Conservation (phyloP, 2,888 invertebrate species). For the Drosophila longiperda region DNA sequence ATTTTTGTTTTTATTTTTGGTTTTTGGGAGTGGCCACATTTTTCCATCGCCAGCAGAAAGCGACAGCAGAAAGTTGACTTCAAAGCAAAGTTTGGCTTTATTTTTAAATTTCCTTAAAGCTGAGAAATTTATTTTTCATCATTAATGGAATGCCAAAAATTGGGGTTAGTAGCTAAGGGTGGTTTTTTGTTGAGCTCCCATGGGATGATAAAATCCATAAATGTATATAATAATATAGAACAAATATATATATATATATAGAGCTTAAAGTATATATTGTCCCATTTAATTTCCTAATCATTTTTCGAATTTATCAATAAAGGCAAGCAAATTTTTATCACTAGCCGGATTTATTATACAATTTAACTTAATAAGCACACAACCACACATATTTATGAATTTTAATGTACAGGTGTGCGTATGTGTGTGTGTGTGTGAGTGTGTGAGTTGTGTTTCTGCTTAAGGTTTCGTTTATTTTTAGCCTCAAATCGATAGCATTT, state of each 20-base stretch:
- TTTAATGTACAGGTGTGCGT: slow-evolving; percentile 1
- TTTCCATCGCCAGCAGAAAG: background rate
- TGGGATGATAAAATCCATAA: background rate
- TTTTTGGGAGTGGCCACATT: background rate
- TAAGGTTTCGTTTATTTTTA: slow-evolving; percentile 63
- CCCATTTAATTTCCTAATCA: background rate
- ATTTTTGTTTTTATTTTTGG: slow-evolving; percentile 28
- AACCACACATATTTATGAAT: background rate
- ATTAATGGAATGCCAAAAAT: background rate
- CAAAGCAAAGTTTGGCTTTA: slow-evolving; percentile 13
- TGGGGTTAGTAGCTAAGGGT: background rate
- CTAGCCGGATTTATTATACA: background rate
- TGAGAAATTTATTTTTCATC: background rate
- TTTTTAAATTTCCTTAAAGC: background rate
- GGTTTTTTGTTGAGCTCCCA: background rate
- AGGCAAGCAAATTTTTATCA: background rate
- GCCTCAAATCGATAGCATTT: slow-evolving; percentile 73
- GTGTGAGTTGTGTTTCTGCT: slow-evolving; percentile 15
- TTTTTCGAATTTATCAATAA: background rate
- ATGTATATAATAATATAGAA: background rate
- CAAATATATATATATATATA: background rate
- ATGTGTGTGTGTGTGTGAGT: slow-evolving; percentile 5
- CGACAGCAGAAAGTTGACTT: slow-evolving; percentile 22
- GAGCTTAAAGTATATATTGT: background rate
- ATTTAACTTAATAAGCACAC: background rate